phyloP scores from a whole-genome alignment of 2,888 invertebrate genomes.

The Drepana falcataria region DNA sequence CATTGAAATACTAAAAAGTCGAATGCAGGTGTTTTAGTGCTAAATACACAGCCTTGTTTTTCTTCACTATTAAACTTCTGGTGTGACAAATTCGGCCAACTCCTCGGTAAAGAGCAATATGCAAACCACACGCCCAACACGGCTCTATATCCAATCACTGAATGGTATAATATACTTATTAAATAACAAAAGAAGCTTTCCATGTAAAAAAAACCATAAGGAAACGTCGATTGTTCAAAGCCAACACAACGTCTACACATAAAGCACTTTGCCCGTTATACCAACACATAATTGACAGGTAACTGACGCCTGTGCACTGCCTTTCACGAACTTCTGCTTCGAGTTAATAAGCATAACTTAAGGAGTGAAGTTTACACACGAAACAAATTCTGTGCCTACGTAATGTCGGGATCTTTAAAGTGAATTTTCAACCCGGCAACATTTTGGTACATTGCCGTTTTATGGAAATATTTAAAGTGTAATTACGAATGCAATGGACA shows the following conservation, averaged over 20 bases:
- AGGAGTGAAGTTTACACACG: conserved; percentile 5
- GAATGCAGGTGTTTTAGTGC: too few species aligned
- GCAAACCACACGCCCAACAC: too few species aligned
- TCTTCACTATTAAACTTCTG: too few species aligned
- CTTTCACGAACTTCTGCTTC: conserved; percentile 16
- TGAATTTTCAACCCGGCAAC: conserved; percentile 6
- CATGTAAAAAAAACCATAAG: background rate
- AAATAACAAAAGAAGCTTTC: background rate
- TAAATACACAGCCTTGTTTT: too few species aligned
- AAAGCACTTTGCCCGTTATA: background rate
- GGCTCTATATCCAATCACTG: too few species aligned
- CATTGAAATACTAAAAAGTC: too few species aligned
- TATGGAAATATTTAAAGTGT: too few species aligned
- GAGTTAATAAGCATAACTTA: conserved; percentile 17
- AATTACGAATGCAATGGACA: too few species aligned
- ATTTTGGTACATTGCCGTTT: too few species aligned
- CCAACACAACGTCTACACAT: background rate
- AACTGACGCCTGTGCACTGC: conserved; percentile 17
- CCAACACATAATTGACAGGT: conserved; percentile 20
- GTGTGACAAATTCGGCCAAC: too few species aligned
- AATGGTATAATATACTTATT: too few species aligned
- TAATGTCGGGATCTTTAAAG: conserved; percentile 5
- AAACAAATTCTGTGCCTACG: conserved; percentile 15
- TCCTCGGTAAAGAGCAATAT: too few species aligned
- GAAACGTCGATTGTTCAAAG: background rate